A percentile compares a stretch with the other conserved stretches of the same genome.
These are phyloP conservation scores for Allolobophora icterica DNA, from an alignment of 2,888 invertebrate species.

Conservation along the genomic window DNA sequence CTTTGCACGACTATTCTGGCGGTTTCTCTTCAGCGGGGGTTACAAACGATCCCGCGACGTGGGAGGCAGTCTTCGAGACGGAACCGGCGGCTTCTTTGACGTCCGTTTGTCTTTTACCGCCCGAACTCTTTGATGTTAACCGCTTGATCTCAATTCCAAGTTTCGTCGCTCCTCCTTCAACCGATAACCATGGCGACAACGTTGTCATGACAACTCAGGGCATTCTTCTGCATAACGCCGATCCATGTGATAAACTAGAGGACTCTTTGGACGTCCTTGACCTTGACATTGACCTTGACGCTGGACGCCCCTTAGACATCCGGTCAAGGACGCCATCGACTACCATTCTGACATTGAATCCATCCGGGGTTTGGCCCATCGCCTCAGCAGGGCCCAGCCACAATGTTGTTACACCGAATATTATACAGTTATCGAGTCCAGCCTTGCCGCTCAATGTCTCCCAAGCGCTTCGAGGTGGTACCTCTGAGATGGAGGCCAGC, in stretches of 20 bases:
- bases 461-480: background rate
- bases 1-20: background rate
- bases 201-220: constrained; percentile 8
- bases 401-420: background rate
- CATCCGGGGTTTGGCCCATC: background rate
- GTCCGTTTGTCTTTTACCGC: background rate
- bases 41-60: background rate
- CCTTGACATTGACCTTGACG: background rate
- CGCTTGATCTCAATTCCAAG: background rate
- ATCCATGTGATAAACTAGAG: background rate
- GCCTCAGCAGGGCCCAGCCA: background rate
- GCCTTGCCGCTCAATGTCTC: background rate
- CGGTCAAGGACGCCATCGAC: background rate
- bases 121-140: background rate
- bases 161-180: background rate
- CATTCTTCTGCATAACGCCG: background rate
- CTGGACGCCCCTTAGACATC: background rate
- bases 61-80: background rate
- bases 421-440: background rate
- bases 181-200: background rate
- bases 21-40: background rate
- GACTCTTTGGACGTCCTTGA: background rate
- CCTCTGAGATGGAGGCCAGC: background rate
- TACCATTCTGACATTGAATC: background rate
- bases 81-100: background rate